Conservation (phyloP, 1,140 invertebrate genomes). For the Agraylea sexmaculata region DNA sequence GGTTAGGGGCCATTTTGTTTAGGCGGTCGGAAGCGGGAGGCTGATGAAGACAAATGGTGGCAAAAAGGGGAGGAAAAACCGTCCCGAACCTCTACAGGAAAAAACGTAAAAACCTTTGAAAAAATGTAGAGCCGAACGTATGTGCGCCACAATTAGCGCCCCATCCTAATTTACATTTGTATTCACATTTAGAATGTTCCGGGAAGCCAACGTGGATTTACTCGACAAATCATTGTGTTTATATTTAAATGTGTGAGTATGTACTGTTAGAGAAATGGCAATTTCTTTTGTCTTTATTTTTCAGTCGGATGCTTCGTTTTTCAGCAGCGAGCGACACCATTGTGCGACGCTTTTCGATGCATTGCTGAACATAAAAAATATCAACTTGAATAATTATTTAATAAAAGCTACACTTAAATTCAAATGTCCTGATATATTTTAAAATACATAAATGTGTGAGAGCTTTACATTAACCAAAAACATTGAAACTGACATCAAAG, state of each 20-base stretch:
- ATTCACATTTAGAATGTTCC: constrained; percentile 43
- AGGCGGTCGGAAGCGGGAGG: constrained; percentile 12
- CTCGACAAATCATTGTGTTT: constrained; percentile 4
- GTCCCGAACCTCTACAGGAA: constrained; percentile 11
- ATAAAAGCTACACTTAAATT: too few relatives aligned
- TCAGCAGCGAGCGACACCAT: too few relatives aligned
- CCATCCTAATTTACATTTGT: constrained; percentile 47
- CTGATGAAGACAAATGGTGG: constrained; percentile 20
- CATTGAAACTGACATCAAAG: too few relatives aligned
- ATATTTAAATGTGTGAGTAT: constrained; percentile 20
- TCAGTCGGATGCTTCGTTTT: constrained; percentile 32
- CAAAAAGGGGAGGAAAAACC: constrained; percentile 13
- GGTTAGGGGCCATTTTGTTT: constrained; percentile 8
- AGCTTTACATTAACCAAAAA: too few relatives aligned
- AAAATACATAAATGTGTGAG: too few relatives aligned
- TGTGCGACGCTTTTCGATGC: too few relatives aligned
- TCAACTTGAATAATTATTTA: too few relatives aligned
- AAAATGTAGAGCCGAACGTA: constrained; percentile 21
- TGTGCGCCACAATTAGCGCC: constrained; percentile 36
- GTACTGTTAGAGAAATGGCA: too few relatives aligned
- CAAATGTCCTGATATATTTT: too few relatives aligned
- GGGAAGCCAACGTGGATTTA: too few relatives aligned
- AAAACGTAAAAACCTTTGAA: constrained; percentile 16
- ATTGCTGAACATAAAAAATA: too few relatives aligned
- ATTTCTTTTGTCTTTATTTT: constrained; percentile 40